Evolutionary conservation across 2,888 invertebrate genomes (phyloP).

Genomic region (Luperina testacea): DNA sequence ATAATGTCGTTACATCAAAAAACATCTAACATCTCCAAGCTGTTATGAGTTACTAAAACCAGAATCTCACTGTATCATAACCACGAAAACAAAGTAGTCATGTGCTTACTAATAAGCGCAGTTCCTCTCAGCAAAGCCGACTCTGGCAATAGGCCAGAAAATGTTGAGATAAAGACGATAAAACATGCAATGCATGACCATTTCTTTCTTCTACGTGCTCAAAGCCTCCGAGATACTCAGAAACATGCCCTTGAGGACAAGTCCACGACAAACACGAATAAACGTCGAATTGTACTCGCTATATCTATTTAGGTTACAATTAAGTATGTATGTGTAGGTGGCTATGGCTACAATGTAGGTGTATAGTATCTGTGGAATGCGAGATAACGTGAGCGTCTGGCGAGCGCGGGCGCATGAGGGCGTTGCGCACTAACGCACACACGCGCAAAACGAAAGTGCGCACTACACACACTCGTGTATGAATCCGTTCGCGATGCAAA

Average conservation of each 20-base stretch:
- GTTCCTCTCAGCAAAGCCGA: slow-evolving; percentile 36
- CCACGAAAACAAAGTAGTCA: slow-evolving; percentile 13
- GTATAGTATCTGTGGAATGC: slow-evolving; percentile 71
- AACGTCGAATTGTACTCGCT: slow-evolving; percentile 49
- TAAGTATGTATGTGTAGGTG: slow-evolving; percentile 67
- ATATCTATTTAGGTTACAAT: slow-evolving; percentile 69
- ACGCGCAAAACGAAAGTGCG: slow-evolving; percentile 67
- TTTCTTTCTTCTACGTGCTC: slow-evolving; percentile 40
- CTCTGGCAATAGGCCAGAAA: slow-evolving; percentile 38
- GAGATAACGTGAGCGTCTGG: slow-evolving; percentile 73
- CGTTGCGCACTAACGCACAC: slow-evolving; percentile 69
- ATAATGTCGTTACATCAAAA: slow-evolving; percentile 8
- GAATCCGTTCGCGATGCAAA: slow-evolving; percentile 62
- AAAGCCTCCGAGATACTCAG: slow-evolving; percentile 23
- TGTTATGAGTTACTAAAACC: slow-evolving; percentile 12
- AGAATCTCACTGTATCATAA: slow-evolving; percentile 7
- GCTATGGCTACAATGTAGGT: slow-evolving; percentile 68
- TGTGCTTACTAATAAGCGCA: slow-evolving; percentile 34
- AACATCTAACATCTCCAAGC: slow-evolving; percentile 4
- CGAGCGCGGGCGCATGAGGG: slow-evolving; percentile 70
- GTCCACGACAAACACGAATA: slow-evolving; percentile 45
- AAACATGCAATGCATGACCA: slow-evolving; percentile 45
- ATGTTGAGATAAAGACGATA: slow-evolving; percentile 33
- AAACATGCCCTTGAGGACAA: slow-evolving; percentile 56
- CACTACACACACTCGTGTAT: slow-evolving; percentile 55